These are phyloP conservation scores for Meloidogyne hapla DNA, from an alignment of 1,140 invertebrate genomes.

Conservation along the genomic window DNA sequence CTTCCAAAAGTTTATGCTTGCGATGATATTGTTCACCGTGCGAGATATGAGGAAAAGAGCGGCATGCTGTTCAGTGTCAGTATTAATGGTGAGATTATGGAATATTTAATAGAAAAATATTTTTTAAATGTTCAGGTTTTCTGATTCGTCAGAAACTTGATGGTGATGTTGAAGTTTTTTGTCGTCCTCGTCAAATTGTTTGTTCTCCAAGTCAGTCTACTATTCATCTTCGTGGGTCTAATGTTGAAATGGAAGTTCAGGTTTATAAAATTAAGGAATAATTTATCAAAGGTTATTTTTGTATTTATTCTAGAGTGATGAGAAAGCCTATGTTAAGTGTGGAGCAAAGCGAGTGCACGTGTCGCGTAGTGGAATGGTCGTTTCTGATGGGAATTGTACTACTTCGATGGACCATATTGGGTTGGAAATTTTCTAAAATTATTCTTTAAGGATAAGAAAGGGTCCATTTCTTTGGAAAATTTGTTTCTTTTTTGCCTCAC, in stretches of 20 bases:
- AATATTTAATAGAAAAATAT: not conserved
- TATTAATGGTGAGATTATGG: conserved; percentile 12
- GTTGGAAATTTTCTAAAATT: not conserved
- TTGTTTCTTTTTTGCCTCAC: too few species aligned
- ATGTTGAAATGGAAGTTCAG: conserved; percentile 37
- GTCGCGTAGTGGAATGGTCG: conserved; percentile 38
- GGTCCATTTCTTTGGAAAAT: too few species aligned
- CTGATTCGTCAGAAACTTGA: conserved; percentile 32
- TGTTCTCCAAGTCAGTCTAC: conserved; percentile 17
- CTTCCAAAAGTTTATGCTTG: conserved; percentile 30
- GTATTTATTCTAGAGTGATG: conserved; percentile 24
- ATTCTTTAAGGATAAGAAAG: not conserved
- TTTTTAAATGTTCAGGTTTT: conserved; percentile 22
- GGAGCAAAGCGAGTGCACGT: conserved; percentile 36
- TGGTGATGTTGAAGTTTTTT: conserved; percentile 29
- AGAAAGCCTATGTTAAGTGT: conserved; percentile 37
- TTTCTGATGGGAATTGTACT: conserved; percentile 38
- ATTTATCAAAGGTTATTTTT: not conserved
- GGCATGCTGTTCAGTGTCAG: conserved; percentile 26
- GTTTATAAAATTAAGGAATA: not conserved
- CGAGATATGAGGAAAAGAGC: conserved; percentile 30
- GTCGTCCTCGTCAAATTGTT: conserved; percentile 31
- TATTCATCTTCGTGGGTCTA: conserved; percentile 21
- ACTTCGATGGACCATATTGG: conserved; percentile 39
- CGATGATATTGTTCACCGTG: conserved; percentile 38